A percentile compares a stretch with the other conserved stretches of the same genome.
Evolutionary conservation across 2,888 invertebrate species (phyloP).

Genomic region (Volucella zonaria): DNA sequence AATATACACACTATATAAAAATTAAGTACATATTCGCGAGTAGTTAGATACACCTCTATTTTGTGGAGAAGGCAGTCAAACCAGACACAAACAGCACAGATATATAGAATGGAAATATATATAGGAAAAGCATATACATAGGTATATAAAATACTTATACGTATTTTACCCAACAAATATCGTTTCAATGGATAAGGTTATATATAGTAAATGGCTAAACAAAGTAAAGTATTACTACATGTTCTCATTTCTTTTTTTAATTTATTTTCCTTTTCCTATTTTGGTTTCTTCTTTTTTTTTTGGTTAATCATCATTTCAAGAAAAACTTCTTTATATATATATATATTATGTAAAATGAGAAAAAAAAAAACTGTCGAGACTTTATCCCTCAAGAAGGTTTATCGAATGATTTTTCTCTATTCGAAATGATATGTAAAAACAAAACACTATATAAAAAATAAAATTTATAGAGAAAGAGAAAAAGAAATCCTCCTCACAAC

Average conservation of each 20-base stretch:
- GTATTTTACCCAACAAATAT: slow-evolving; percentile 44
- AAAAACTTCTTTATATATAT: slow-evolving; percentile 10
- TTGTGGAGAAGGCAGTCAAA: slow-evolving; percentile 44
- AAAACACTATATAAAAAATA: neutral
- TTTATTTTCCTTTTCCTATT: slow-evolving; percentile 7
- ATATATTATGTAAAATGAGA: slow-evolving; percentile 1
- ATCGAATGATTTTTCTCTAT: slow-evolving; percentile 41
- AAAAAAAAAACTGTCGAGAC: slow-evolving; percentile 42
- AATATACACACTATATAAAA: slow-evolving; percentile 45
- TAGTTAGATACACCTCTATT: slow-evolving; percentile 44
- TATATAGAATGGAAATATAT: slow-evolving; percentile 54
- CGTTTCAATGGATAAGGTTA: slow-evolving; percentile 63
- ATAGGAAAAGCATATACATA: slow-evolving; percentile 52
- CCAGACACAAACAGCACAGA: slow-evolving; percentile 39
- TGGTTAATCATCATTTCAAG: neutral
- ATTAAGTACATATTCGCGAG: slow-evolving; percentile 53
- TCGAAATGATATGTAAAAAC: slow-evolving; percentile 38
- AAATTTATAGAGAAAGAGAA: slow-evolving; percentile 20
- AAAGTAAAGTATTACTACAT: slow-evolving; percentile 35
- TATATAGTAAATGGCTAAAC: slow-evolving; percentile 45
- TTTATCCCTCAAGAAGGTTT: slow-evolving; percentile 65
- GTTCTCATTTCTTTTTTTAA: neutral
- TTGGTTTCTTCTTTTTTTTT: slow-evolving; percentile 1
- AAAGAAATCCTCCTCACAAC: slow-evolving; percentile 48
- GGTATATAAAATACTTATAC: slow-evolving; percentile 11